Evolutionary conservation across 2,797 vertebrate species (phyloP).

Genomic region (Mormyrus proboscirostris): DNA sequence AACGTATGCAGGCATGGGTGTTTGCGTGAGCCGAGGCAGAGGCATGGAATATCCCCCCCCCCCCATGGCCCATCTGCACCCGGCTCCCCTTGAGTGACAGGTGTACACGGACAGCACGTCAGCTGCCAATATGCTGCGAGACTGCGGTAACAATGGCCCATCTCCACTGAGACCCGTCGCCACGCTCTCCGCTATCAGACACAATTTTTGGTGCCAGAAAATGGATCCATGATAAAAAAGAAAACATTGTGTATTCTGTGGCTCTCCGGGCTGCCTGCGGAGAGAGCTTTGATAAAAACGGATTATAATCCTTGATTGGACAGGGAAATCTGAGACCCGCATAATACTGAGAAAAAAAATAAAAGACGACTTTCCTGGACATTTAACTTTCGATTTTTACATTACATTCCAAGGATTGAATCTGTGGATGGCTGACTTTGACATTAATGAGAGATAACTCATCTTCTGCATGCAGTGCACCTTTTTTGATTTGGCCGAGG

Average conservation of each 20-base stretch:
- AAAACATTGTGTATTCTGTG: conserved; percentile 60
- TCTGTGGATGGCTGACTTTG: neutral
- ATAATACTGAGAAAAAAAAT: conserved; percentile 39
- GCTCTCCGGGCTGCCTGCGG: conserved; percentile 56
- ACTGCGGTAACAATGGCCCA: conserved; percentile 56
- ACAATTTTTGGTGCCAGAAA: conserved; percentile 70
- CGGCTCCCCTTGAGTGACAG: conserved; percentile 60
- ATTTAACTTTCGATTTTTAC: conserved; percentile 25
- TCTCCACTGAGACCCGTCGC: conserved; percentile 59
- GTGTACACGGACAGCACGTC: conserved; percentile 57
- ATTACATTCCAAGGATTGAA: conserved; percentile 10
- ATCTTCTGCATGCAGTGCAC: neutral
- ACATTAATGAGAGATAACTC: neutral
- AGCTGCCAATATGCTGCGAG: conserved; percentile 65
- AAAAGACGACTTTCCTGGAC: conserved; percentile 23
- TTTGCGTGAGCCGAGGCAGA: neutral
- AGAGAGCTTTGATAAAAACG: conserved; percentile 66
- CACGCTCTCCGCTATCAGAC: conserved; percentile 60
- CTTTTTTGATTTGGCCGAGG: neutral
- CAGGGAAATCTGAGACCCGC: conserved; percentile 46
- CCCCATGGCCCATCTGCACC: conserved; percentile 46
- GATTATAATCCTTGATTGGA: conserved; percentile 68
- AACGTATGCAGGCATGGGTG: neutral
- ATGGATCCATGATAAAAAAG: conserved; percentile 65
- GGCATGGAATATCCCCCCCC: neutral